Base-by-base conservation (phyloP, 1,140 invertebrate genomes). In the Eulimnadia texana region DNA sequence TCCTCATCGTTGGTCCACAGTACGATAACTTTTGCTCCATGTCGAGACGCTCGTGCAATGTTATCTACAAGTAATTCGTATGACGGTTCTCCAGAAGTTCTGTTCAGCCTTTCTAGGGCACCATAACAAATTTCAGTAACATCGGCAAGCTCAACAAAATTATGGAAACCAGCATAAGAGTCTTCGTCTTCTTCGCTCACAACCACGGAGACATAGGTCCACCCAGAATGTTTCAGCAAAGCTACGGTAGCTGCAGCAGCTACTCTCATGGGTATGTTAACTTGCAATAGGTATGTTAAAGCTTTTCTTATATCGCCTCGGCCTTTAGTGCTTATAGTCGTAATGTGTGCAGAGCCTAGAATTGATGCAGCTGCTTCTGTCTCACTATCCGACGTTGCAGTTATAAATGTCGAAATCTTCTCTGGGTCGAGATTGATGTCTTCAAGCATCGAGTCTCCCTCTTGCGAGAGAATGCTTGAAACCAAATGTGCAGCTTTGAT, bases 201-300 rank as follows among this genome's bases (percentile, higher is more conserved):
- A 1, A 78, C 70, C 1, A 73, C 57, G 47, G 70, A 65, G 16
- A 76, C 67, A 57, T 72, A 72, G 24, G 70, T 66, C 75, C 75
- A 76, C 1, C 70, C 65, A 3, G 75, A 63, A 28, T 70, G 65
- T 3, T 69, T 67, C 42, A 78, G 64, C 1, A 72, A 64, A 60
- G 69, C 64, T 2, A 69, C 64, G 9, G 70, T 66, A 3, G 69
- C 71, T 68, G 71, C 63, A 6, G 63, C 67, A n/a, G 67, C 63
- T 23, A 64, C 59, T 13, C 59, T 52, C 11, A 64, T 25, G 11
- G 67, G 64, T 1, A 64, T 27, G 19, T 63, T 65, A 16, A 67
- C 58, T 33, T 69, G 66, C 1, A 60, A 56, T 63, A 55, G 33
- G 20, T 58, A 63, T 25, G 25, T 20, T 1, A 42, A 19, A n/a